Conservation (phyloP, 1,140 invertebrate genomes). For the Drosophila leontia region DNA sequence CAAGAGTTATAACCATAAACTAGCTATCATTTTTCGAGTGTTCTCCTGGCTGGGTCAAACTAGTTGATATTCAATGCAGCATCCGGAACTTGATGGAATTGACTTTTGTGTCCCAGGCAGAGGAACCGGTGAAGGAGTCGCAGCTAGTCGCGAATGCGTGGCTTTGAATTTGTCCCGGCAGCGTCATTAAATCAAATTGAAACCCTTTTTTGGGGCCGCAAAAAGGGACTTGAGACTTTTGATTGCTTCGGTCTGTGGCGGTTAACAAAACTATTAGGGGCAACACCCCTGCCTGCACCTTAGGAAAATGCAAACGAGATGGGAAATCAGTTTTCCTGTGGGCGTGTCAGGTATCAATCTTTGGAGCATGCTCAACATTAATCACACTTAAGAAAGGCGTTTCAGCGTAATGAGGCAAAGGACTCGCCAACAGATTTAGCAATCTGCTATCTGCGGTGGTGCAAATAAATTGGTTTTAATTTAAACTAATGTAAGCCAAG, state of each 20-base stretch:
- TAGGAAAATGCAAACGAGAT: conserved; percentile 27
- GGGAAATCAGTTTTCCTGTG: conserved; percentile 48
- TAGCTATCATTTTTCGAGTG: conserved; percentile 14
- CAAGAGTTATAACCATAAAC: neutral
- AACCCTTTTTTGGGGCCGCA: conserved; percentile 66
- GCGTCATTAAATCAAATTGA: conserved; percentile 82
- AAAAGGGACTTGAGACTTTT: conserved; percentile 73
- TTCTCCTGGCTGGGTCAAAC: conserved; percentile 38
- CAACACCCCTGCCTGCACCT: neutral
- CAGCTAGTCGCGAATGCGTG: conserved; percentile 42
- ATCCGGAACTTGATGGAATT: conserved; percentile 81
- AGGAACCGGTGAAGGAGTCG: neutral
- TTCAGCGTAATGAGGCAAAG: conserved; percentile 57
- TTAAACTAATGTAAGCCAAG: neutral
- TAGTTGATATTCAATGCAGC: conserved; percentile 81
- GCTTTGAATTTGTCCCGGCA: conserved; percentile 79
- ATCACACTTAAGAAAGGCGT: conserved; percentile 71
- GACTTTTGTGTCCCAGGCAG: conserved; percentile 66
- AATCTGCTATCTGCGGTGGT: conserved; percentile 21
- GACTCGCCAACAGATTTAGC: conserved; percentile 46
- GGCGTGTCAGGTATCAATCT: conserved; percentile 65
- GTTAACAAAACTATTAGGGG: conserved; percentile 64
- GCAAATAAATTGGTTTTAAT: conserved; percentile 12
- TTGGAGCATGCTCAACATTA: conserved; percentile 61
- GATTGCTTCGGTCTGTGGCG: conserved; percentile 60